Conservation (phyloP, 2,888 invertebrate species). For the Coenonympha arcania region DNA sequence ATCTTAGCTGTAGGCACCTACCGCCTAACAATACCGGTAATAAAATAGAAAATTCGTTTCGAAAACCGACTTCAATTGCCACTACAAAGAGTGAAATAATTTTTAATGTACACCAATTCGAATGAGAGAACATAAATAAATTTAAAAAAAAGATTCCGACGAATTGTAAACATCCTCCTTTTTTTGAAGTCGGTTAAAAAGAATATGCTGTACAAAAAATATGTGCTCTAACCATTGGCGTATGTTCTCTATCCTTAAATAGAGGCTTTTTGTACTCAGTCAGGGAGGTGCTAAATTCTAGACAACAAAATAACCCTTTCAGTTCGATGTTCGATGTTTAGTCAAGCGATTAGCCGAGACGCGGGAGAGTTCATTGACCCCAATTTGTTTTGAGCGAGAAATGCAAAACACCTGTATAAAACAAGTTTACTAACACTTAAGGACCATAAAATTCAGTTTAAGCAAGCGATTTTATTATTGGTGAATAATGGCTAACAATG, state of each 20-base stretch:
- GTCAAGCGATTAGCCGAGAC: constrained; percentile 40
- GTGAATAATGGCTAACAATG: background rate
- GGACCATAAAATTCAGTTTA: constrained; percentile 1
- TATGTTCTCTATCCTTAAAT: background rate
- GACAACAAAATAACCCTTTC: constrained; percentile 41
- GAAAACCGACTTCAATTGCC: too few species aligned
- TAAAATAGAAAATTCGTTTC: too few species aligned
- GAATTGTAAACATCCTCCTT: too few species aligned
- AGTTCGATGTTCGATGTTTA: constrained; percentile 41
- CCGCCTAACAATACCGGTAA: too few species aligned
- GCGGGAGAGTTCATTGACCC: constrained; percentile 41
- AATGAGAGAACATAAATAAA: too few species aligned
- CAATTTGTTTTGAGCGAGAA: constrained; percentile 37
- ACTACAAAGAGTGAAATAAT: too few species aligned
- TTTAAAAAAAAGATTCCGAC: too few species aligned
- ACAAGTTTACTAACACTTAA: constrained; percentile 15
- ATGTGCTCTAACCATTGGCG: background rate
- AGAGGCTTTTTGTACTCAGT: constrained; percentile 28
- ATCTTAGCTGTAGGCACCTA: too few species aligned
- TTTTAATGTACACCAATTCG: too few species aligned
- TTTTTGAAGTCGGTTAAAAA: too few species aligned
- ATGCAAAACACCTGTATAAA: constrained; percentile 24
- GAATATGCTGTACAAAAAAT: background rate
- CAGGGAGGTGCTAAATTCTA: constrained; percentile 39
- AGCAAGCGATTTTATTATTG: background rate